Evolutionary conservation across 1,140 invertebrate species (phyloP).

Genomic region (Lutraria rhynchaena): DNA sequence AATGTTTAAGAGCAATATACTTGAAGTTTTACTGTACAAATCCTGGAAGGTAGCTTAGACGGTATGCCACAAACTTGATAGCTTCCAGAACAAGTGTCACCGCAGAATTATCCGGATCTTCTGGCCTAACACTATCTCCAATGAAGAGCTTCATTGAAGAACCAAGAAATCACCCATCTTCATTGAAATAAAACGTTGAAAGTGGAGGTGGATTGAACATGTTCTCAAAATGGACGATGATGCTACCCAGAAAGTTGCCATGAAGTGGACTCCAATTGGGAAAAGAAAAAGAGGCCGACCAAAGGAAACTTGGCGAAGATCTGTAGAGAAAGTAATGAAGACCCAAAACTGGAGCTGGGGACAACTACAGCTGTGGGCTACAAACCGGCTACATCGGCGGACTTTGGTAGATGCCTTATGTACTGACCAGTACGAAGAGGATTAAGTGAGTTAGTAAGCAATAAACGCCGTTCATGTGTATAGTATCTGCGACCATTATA

Average conservation of each 20-base stretch:
- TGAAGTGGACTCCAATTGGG: constrained; percentile 3
- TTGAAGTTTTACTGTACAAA: not conserved
- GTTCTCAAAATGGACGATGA: not conserved
- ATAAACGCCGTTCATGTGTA: too few species aligned
- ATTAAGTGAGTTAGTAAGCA: too few species aligned
- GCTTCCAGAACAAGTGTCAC: constrained; percentile 11
- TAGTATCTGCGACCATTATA: too few species aligned
- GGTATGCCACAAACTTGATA: constrained; percentile 9
- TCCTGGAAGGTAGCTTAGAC: constrained; percentile 12
- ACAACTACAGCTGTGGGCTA: not conserved
- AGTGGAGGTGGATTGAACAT: not conserved
- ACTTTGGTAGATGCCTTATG: too few species aligned
- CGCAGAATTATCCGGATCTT: not conserved
- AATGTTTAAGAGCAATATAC: constrained; percentile 14
- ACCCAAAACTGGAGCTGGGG: not conserved
- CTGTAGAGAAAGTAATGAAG: not conserved
- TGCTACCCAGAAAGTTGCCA: not conserved
- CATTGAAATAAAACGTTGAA: not conserved
- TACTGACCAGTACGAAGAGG: too few species aligned
- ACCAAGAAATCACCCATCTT: constrained; percentile 7
- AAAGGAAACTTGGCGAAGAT: not conserved
- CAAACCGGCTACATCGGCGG: not conserved
- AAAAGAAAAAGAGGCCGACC: not conserved
- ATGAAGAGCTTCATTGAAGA: not conserved
- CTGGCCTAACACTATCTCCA: constrained; percentile 1